Conservation (phyloP, 1,140 invertebrate species). For the Sinella curviseta region DNA sequence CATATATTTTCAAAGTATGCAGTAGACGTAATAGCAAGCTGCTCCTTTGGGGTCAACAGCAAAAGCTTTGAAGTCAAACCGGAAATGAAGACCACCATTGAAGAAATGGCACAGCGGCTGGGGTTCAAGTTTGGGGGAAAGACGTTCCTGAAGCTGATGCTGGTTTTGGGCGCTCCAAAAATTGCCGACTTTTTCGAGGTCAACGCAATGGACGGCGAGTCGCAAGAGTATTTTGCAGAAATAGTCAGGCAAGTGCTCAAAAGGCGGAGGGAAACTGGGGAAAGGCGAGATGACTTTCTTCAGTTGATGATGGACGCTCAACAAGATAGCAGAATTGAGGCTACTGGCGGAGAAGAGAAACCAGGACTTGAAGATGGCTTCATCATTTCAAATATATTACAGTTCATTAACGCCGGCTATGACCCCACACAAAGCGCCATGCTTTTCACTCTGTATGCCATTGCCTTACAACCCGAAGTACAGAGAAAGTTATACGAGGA, state of each 20-base stretch:
- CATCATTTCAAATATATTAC: conserved; percentile 47
- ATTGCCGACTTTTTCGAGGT: neutral
- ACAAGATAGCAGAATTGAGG: neutral
- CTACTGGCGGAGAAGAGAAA: no score
- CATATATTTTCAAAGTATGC: conserved; percentile 52
- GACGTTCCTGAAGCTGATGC: conserved; percentile 5
- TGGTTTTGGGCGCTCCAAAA: neutral
- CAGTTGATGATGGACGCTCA: conserved; percentile 26
- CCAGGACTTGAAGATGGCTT: neutral
- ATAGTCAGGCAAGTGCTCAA: neutral
- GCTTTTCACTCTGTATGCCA: conserved; percentile 65
- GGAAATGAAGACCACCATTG: neutral
- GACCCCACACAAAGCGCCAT: conserved; percentile 75
- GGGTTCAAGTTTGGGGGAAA: neutral
- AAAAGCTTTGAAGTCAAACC: conserved; percentile 57
- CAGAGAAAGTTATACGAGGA: conserved; percentile 49
- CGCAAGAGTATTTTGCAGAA: neutral
- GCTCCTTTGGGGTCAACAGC: conserved; percentile 63
- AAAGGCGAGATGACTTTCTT: conserved; percentile 21
- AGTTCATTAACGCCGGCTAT: conserved; percentile 71
- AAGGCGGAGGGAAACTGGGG: neutral
- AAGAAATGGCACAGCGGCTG: conserved; percentile 19
- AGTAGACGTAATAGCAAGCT: conserved; percentile 63
- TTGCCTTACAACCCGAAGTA: conserved; percentile 65
- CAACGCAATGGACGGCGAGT: neutral